Evolutionary conservation across 35 echinoderm and acorn worm species (phyloP), one percentile per base, ranked within the genome.

Genomic region (Eucidaris tribuloides): DNA sequence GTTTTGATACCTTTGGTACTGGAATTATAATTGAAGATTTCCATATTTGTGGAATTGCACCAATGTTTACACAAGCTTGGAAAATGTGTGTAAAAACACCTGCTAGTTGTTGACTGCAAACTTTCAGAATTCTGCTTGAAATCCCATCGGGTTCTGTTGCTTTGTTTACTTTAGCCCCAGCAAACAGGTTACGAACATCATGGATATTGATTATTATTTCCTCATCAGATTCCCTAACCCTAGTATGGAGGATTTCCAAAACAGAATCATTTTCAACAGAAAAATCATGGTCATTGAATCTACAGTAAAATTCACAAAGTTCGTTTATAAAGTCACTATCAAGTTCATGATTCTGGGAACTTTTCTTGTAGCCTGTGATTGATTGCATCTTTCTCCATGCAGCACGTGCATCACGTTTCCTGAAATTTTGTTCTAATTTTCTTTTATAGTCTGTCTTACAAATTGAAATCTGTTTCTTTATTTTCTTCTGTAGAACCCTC

Each of bases 11-110:
- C 37, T 82, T 82, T 1, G 80, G 80, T 64, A 82, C 14, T 24
- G 80, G 80, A n/a, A 40, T 58, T 18, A 80, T 82, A 24, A 61
- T 24, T 24, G 50, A 82, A 28, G 52, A 58, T 82, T 82, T 82
- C 80, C 80, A 82, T 18, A 60, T 65, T n/a, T 61, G 58, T 31
- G 36, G 80, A 64, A 82, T 40, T 65, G 38, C 23, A 33, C 55
- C 52, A 9, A 25, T 66, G 49, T 82, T 49, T 62, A 82, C 9
- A n/a, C n/a, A n/a, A n/a, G n/a, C n/a, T n/a, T n/a, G n/a, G n/a
- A n/a, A n/a, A n/a, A n/a, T n/a, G n/a, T n/a, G n/a, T n/a, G n/a
- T n/a, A n/a, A n/a, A 71, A 70, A 84, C 61, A 22, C 40, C 27
- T n/a, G 54, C 54, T 17, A 58, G 54, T 58, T 58, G 54, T 58